These are phyloP conservation scores for Echinarachnius parma DNA, from an alignment of 53 echinoderm and acorn worm species.

Conservation along the genomic window DNA sequence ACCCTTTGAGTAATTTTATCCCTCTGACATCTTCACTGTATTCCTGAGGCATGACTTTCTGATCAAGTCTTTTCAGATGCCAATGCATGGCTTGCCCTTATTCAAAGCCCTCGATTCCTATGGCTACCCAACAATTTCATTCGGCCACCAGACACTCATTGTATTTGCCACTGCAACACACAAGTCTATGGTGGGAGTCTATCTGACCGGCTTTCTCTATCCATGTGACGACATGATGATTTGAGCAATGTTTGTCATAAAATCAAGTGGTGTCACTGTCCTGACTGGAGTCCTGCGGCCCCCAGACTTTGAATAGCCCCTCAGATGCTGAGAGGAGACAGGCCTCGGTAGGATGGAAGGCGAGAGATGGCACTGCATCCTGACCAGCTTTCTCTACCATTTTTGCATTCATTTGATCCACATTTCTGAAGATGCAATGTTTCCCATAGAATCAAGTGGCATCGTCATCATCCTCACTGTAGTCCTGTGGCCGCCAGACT, in stretches of 20 bases:
- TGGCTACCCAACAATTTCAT: conserved; percentile 78
- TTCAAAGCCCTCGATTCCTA: conserved; percentile 20
- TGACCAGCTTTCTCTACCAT: conserved; percentile 80
- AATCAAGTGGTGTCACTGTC: too few relatives aligned
- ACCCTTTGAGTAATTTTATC: too few relatives aligned
- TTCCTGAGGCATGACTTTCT: too few relatives aligned
- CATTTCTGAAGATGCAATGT: too few relatives aligned
- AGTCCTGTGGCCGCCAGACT: conserved; percentile 67
- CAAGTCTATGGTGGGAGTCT: conserved; percentile 77
- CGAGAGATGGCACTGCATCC: conserved; percentile 73
- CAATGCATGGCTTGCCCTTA: too few relatives aligned
- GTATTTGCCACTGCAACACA: conserved; percentile 73
- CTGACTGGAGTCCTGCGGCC: conserved; percentile 38
- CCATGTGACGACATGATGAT: too few relatives aligned
- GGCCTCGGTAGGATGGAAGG: conserved; percentile 83
- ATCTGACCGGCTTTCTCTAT: conserved; percentile 78
- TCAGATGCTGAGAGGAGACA: conserved; percentile 86
- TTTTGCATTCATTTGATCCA: too few relatives aligned
- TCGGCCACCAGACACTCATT: conserved; percentile 67
- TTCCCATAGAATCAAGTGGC: too few relatives aligned
- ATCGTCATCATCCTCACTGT: conserved; percentile 30
- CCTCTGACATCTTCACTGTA: too few relatives aligned
- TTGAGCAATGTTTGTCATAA: too few relatives aligned
- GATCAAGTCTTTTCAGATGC: too few relatives aligned
- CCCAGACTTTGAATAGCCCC: conserved; percentile 71